Evolutionary conservation across 2,113 vertebrate species (phyloP), one percentile per base, ranked within the genome.

Genomic region (Lathamus discolor): DNA sequence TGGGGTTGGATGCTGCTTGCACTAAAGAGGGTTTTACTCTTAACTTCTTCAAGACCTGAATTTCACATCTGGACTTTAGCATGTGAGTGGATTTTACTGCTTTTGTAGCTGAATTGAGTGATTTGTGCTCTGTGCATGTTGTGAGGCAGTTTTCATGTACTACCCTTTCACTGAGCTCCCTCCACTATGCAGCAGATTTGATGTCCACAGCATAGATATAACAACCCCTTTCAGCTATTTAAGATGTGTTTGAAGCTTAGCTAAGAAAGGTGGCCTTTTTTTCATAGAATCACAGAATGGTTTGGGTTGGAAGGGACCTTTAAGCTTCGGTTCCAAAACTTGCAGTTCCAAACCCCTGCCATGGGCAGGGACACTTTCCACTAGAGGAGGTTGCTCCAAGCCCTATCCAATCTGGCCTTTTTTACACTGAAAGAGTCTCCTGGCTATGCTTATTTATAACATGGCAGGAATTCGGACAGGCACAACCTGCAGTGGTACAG

Each of bases 61-160:
- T 74, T 74, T 86, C 27, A 17, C 13, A 11, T 24, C 44, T 70
- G 67, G 55, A 27, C 28, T 8, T 55, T 39, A 37, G 28, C 14
- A 17, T 2, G 31, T 18, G 28, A 73, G 59, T 55, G 46, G 12
- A 1, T 59, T 78, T 89, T 69, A 7, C 7, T 11, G 11, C 28
- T 22, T 54, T 70, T 66, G 55, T 14, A 41, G 25, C 5, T 33
- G 39, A 43, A 24, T 16, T 20, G 31, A 22, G 24, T 5, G 5
- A 31, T n/a, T 72, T 7, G 4, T 55, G 16, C 11, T 87, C 12
- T 22, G 44, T 37, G 29, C 0, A 5, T 1, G 1, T 9, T 51
- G 37, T 1, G 2, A 25, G 48, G 17, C 16, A 17, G 44, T 28
- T 23, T n/a, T 33, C 41, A 12, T 5, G 16, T 31, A 6, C 10